Conservation (phyloP, 2,113 vertebrate species). For the Psophia crepitans region DNA sequence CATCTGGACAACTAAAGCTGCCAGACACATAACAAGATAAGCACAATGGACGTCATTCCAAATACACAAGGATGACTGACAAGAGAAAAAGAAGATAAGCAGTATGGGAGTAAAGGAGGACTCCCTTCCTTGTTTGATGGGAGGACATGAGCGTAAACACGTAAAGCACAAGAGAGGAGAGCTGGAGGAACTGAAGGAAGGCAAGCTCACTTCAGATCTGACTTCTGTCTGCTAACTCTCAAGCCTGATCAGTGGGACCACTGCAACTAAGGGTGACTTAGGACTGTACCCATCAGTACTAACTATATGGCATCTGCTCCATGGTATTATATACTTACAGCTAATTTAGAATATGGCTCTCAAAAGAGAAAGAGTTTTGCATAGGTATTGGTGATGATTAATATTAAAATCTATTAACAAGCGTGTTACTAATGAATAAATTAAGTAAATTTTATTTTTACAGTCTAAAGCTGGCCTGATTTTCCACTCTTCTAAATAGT, state of each 20-base stretch:
- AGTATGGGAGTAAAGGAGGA: neutral
- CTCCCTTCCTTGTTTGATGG: neutral
- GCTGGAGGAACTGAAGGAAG: neutral
- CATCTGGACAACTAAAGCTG: neutral
- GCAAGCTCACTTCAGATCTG: neutral
- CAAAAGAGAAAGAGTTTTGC: neutral
- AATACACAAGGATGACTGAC: neutral
- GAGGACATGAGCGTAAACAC: fast-evolving
- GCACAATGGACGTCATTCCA: neutral
- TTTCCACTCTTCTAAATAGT: neutral
- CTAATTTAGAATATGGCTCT: neutral
- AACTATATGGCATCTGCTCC: neutral
- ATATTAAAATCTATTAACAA: neutral
- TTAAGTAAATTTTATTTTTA: neutral
- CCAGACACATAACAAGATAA: neutral
- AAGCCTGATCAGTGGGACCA: neutral
- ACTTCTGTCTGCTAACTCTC: neutral
- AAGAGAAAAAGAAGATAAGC: neutral
- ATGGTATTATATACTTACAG: too few relatives aligned
- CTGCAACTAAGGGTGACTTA: neutral
- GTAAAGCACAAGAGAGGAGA: neutral
- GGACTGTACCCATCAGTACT: neutral
- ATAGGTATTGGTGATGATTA: neutral
- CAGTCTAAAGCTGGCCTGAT: neutral
- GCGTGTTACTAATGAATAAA: neutral